Base-by-base conservation (phyloP, 2,797 vertebrate genomes). In the Typhlichthys subterraneus region DNA sequence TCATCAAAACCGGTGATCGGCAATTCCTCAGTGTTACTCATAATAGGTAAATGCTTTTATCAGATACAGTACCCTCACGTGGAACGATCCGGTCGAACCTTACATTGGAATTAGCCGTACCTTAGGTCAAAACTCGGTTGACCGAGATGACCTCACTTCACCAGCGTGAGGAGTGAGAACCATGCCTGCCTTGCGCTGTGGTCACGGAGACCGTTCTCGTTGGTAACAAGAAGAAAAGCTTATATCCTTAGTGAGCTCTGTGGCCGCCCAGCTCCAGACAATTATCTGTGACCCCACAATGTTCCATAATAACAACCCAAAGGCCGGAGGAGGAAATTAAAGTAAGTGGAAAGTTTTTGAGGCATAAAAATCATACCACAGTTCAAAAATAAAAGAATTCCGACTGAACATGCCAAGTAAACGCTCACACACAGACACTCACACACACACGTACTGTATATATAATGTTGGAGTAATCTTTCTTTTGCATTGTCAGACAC, bases 221-320 rank as follows among this genome's bases (percentile, higher is more conserved):
- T 64, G 77, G 82, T 81, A 80, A 81, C 69, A 56, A 81, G 75
- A 62, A 73, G 75, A 75, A 86, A 84, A 83, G 75, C 78, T 79
- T 80, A 75, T 62, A 73, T 85, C 80, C 74, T 52, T 57, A 77
- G 73, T 12, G 54, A 85, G 66, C 58, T 4, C 65, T 77, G 74
- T 48, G 65, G 80, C 59, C 55, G n/a, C 67, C 57, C 73, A 53
- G 77, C 63, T 77, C 67, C 77, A 83, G 69, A 76, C 69, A 76
- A 85, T 80, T 79, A 82, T 80, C 81, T 76, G 66, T 29, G 72
- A 85, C 79, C 79, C 82, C 70, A 63, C 70, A 79, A 78, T 64
- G 77, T 86, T 87, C 86, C 85, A 85, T 73, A 81, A 82, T 79
- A 85, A 83, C 83, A 87, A 75, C 65, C 72, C 57, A 61, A 68